Evolutionary conservation across 2,113 vertebrate genomes (phyloP).

Genomic region (Hemiprocne comata): DNA sequence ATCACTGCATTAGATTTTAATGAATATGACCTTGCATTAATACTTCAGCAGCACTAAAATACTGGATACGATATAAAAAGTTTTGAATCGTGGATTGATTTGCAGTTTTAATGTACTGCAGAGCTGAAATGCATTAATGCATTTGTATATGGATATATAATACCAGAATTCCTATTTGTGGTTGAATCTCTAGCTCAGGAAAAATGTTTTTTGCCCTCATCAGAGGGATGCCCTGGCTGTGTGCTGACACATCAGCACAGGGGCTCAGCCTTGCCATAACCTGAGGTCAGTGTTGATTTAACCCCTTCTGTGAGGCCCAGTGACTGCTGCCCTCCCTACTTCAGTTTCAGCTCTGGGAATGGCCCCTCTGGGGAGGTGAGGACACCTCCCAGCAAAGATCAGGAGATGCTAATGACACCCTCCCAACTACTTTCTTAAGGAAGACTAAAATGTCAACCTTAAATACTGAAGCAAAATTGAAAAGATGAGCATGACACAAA

Average conservation of each 20-base stretch:
- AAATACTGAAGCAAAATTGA: background rate
- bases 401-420: background rate
- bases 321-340: background rate
- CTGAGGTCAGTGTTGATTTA: background rate
- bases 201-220: background rate
- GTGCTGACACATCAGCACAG: too few relatives aligned
- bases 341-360: background rate
- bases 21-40: constrained; percentile 2
- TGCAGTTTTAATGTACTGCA: background rate
- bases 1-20: constrained; percentile 6
- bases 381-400: background rate
- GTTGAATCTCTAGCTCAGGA: background rate
- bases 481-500: background rate
- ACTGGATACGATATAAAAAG: background rate
- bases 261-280: background rate
- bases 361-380: rapidly evolving
- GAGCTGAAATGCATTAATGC: background rate
- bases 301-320: background rate
- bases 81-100: background rate
- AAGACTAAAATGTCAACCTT: background rate
- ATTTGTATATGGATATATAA: background rate
- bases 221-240: rapidly evolving
- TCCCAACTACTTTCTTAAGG: background rate
- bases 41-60: background rate
- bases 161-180: background rate